A percentile compares a stretch with the other conserved stretches of the same genome.
These are phyloP conservation scores for Dicerorhinus sumatrensis DNA, from an alignment of 2,113 vertebrate genomes.

Conservation along the genomic window DNA sequence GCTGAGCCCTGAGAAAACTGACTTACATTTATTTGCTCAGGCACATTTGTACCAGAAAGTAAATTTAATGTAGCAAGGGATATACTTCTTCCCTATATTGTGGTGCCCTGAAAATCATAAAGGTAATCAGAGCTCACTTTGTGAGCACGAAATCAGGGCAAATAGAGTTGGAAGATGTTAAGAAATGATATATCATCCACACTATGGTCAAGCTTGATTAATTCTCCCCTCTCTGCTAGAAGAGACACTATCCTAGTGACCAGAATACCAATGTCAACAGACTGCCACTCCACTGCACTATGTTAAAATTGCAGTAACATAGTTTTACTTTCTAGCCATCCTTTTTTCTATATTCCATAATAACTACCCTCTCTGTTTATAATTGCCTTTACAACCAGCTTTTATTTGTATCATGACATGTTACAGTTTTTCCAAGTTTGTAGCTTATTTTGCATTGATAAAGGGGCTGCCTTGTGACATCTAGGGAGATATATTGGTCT, in stretches of 20 bases:
- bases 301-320: neutral
- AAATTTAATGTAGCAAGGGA: conserved; percentile 3
- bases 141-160: conserved; percentile 20
- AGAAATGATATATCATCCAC: neutral
- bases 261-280: neutral
- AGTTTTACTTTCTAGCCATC: neutral
- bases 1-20: neutral
- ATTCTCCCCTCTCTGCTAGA: neutral
- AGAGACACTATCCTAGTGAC: neutral
- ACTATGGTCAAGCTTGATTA: neutral
- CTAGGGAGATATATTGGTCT: neutral
- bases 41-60: conserved; percentile 16
- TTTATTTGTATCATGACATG: neutral
- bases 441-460: conserved; percentile 8
- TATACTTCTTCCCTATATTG: neutral
- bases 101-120: conserved; percentile 35
- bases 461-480: neutral
- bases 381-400: neutral
- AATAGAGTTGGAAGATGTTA: neutral
- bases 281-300: neutral
- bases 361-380: neutral
- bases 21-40: neutral
- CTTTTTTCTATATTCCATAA: conserved; percentile 7
- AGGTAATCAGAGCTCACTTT: conserved; percentile 16
- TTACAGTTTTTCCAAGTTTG: neutral